phyloP scores from a whole-genome alignment of 2,888 invertebrate species.

The Andricus quercusramuli region DNA sequence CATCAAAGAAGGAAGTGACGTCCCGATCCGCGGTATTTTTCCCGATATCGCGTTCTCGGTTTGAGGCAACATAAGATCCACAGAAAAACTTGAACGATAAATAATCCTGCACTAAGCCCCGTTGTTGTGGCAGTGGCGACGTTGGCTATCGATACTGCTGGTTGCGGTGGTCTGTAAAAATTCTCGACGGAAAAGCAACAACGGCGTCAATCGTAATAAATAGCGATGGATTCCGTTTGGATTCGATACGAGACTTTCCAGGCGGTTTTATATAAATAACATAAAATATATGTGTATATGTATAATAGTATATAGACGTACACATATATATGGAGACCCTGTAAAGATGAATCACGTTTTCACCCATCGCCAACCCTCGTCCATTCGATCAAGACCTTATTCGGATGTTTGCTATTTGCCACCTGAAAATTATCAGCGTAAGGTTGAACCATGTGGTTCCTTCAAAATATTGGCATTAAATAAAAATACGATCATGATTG shows the following conservation, averaged over 20 bases:
- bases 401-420: neutral
- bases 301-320: neutral
- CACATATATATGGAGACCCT: too few species aligned
- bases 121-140: constrained; percentile 8
- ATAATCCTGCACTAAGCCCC: constrained; percentile 14
- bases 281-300: neutral
- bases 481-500: constrained; percentile 2
- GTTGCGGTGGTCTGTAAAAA: constrained; percentile 4
- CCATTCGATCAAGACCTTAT: neutral
- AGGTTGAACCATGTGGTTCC: neutral
- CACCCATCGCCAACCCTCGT: neutral
- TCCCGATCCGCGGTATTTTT: neutral
- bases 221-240: neutral
- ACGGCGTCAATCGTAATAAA: constrained; percentile 12
- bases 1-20: constrained; percentile 1
- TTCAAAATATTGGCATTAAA: neutral
- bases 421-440: neutral
- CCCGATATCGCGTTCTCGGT: constrained; percentile 3
- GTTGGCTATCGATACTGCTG: neutral
- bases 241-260: neutral
- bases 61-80: constrained; percentile 10
- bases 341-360: neutral
- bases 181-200: constrained; percentile 4
- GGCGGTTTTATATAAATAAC: constrained; percentile 8
- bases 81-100: constrained; percentile 30